These are phyloP conservation scores for Myiozetetes cayanensis DNA, from an alignment of 2,113 vertebrate species.

Conservation along the genomic window DNA sequence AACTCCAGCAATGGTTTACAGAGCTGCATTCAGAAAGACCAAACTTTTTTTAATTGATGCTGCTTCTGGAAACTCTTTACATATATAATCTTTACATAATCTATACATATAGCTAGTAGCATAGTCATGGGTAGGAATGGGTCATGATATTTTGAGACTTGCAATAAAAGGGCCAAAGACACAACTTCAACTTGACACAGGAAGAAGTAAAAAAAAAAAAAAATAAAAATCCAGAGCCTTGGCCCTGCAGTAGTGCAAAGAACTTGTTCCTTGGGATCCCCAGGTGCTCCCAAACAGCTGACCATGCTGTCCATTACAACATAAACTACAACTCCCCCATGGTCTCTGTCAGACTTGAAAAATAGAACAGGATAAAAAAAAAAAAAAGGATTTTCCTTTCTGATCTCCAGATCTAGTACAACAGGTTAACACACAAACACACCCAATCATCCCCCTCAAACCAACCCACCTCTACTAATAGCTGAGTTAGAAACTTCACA, in stretches of 20 bases:
- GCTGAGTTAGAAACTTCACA: neutral
- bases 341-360: neutral
- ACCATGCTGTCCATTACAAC: neutral
- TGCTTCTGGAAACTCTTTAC: neutral
- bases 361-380: neutral
- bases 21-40: neutral
- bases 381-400: neutral
- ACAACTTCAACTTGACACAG: neutral
- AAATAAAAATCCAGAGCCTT: neutral
- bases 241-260: fast-evolving
- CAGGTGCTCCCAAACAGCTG: neutral
- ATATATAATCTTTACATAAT: neutral
- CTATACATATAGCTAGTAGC: neutral
- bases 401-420: neutral
- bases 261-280: neutral
- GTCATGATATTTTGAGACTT: neutral
- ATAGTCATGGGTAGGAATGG: neutral
- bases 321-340: neutral
- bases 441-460: neutral
- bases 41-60: neutral
- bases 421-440: neutral
- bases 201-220: neutral
- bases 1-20: neutral
- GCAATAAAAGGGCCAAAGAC: neutral
- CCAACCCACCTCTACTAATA: neutral